Evolutionary conservation across 2,797 vertebrate species (phyloP), one percentile per base, ranked within the genome.

Genomic region (Acanthornis magna): DNA sequence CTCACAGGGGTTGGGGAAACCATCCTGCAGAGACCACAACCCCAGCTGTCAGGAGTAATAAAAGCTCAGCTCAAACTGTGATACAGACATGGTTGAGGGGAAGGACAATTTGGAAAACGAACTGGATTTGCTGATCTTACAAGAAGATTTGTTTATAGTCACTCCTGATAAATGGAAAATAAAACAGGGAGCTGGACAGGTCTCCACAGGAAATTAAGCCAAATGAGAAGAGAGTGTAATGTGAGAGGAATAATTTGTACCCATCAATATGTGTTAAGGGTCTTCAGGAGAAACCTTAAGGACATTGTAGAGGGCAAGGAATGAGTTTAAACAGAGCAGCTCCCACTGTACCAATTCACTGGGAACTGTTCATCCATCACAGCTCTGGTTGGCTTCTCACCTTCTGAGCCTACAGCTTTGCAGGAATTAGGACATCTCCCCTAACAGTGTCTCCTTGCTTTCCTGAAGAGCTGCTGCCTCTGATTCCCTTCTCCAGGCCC

Each of bases 81-180:
- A 57, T 77, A 43, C 25, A 78, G 71, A 90, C 82, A 90, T 38
- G 68, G 48, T 40, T 89, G 65, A 95, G 47, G 29, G 67, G 61
- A 90, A 94, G 55, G 36, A 71, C 50, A 94, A 60, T 61, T 54
- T 80, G 66, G 30, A 66, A 89, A 92, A 74, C 23, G 15, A 80
- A 53, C 76, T 84, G 80, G 63, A 86, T 89, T 89, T 95, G 53
- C 73, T 90, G 77, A 79, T 88, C 71, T 95, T 60, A 87, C n/a
- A 87, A 75, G n/a, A 36, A 72, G 40, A 79, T 78, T 93, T 84
- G 66, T 29, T 88, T 89, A 60, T 3, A 82, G 65, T 42, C 36
- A 27, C 23, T 75, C 60, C 32, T 47, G n/a, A 25, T 75, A 91
- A 66, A 73, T 26, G 29, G 76, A 81, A 96, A 88, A 86, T 20